Evolutionary conservation across 2,113 vertebrate species (phyloP).

Genomic region (Prochilodus magdalenae): DNA sequence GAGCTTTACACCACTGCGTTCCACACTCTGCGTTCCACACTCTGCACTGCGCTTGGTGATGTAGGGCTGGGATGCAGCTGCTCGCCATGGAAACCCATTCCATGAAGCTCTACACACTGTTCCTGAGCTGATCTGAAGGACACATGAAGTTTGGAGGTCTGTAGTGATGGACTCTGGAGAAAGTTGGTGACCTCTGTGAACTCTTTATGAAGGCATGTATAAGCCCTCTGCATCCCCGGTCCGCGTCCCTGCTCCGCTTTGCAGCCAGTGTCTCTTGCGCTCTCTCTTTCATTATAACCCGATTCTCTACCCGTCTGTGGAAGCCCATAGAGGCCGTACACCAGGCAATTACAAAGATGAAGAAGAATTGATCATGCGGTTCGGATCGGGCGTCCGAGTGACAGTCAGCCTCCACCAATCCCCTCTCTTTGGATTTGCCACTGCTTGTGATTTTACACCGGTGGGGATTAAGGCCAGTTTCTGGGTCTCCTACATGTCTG

Average conservation of each 20-base stretch:
- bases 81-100: too few species aligned
- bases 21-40: too few species aligned
- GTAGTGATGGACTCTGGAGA: not conserved
- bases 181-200: not conserved
- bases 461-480: too few species aligned
- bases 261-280: not conserved
- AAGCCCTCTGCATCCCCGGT: not conserved
- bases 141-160: too few species aligned
- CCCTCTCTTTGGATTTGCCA: not conserved
- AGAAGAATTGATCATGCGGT: slow-evolving; percentile 32
- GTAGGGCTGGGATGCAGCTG: too few species aligned
- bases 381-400: not conserved
- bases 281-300: not conserved
- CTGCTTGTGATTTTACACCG: not conserved
- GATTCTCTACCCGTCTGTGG: too few species aligned
- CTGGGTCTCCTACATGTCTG: not conserved
- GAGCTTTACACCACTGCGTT: too few species aligned
- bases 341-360: slow-evolving; percentile 40
- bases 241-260: not conserved
- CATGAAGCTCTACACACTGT: too few species aligned
- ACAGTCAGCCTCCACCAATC: slow-evolving; percentile 9
- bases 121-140: too few species aligned
- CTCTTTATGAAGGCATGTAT: not conserved
- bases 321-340: not conserved
- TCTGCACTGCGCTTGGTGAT: too few species aligned